Evolutionary conservation across 2,113 vertebrate species (phyloP).

Genomic region (Cichladusa arquata): DNA sequence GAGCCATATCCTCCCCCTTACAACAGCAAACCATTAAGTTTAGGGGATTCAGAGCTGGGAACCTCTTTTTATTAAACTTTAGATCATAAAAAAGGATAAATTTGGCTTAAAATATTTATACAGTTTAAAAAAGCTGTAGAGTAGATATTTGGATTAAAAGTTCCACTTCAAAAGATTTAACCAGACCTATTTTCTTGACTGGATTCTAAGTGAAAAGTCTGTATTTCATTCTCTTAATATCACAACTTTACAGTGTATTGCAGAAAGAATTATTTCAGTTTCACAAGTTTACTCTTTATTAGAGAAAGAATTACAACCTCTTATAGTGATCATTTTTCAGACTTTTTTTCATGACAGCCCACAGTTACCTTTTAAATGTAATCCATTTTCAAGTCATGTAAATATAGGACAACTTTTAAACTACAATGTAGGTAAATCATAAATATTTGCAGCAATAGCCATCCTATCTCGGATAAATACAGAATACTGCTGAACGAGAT

Average conservation of each 20-base stretch:
- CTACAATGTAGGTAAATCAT: background rate
- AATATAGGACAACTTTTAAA: background rate
- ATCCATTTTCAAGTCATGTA: background rate
- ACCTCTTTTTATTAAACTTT: background rate
- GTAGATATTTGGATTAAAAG: background rate
- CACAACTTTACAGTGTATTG: background rate
- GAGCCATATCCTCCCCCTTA: background rate
- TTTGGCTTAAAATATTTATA: background rate
- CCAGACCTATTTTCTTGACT: background rate
- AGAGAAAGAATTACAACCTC: background rate
- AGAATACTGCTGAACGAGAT: background rate
- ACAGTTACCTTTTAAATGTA: background rate
- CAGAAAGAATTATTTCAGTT: background rate
- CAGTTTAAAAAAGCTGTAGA: background rate
- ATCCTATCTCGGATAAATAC: background rate
- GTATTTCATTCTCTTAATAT: background rate
- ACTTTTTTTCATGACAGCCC: background rate
- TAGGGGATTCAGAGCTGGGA: background rate
- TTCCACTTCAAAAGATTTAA: background rate
- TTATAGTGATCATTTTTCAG: background rate
- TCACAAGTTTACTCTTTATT: background rate
- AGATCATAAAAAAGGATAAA: background rate
- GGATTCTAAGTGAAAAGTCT: background rate
- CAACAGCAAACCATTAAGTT: background rate
- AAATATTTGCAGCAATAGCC: background rate